Evolutionary conservation across 2,888 invertebrate genomes (phyloP), one percentile per base, ranked within the genome.

Genomic region (Nemotelus nigrinus): DNA sequence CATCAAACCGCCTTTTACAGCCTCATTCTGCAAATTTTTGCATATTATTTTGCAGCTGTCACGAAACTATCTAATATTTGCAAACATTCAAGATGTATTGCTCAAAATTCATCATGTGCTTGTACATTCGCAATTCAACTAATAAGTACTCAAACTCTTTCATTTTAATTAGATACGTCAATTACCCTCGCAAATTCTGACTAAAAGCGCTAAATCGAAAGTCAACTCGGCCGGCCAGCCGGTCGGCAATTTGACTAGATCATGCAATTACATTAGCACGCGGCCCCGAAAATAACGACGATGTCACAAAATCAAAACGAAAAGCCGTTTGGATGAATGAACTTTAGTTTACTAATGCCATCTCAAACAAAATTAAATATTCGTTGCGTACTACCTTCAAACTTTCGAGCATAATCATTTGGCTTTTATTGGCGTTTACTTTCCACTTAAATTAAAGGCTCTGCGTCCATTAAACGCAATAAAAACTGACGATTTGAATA

Each of bases 281-380:
- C 8, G 25, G 10, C 25, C 39, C 41, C 25, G 41, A 10, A 39
- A 25, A 39, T 43, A 3, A 43, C 39, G n/a, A 63, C 63, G 25
- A 25, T 25, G 63, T 63, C 63, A 10, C 63, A 63, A 63, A 63
- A 25, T 63, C 63, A 63, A 63, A 43, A 39, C 55, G 7, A 39
- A 53, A 55, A 43, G 25, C 53, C 41, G 43, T 25, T 4, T n/a
- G n/a, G 70, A 70, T 70, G 70, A 70, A 70, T 47, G 70, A 70
- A 70, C 70, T 70, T 70, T 70, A 70, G 53, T 70, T 70, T 55
- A 10, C 70, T 43, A 70, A 70, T 70, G 53, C 55, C 47, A 41
- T n/a, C 41, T 43, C 39, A 70, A 55, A 70, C 70, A 55, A 43
- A 70, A 3, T 53, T 55, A 70, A 53, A n/a, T 55, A 53, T 70